phyloP scores from a whole-genome alignment of 30 jellyfish, hydroid and myxozoan genomes.

The Sanderia malayensis region DNA sequence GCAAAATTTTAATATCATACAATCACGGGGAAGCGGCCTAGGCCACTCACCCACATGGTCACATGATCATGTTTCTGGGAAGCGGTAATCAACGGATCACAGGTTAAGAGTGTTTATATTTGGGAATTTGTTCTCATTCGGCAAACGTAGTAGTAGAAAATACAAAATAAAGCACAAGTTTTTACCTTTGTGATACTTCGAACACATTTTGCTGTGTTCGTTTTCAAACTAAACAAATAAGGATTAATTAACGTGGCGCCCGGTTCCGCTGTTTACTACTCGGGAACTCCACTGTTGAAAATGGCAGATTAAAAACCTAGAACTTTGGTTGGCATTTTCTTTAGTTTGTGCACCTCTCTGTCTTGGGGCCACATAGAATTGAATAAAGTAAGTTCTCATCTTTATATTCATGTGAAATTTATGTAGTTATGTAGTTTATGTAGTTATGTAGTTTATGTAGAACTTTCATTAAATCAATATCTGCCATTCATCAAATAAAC shows the following conservation, averaged over 20 bases:
- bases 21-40: not conserved
- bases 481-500: too few species aligned
- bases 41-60: conserved; percentile 6
- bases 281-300: not conserved
- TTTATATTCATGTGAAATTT: not conserved
- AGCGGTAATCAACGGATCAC: conserved; percentile 1
- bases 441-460: too few species aligned
- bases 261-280: conserved; percentile 1
- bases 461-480: too few species aligned
- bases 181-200: too few species aligned
- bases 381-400: conserved; percentile 1
- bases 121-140: too few species aligned
- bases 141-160: too few species aligned
- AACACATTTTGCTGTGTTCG: too few species aligned
- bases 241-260: not conserved
- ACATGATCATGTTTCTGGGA: not conserved
- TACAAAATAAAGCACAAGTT: too few species aligned
- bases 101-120: not conserved
- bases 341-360: not conserved
- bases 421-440: too few species aligned
- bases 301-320: not conserved
- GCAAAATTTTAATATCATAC: not conserved
- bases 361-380: conserved; percentile 2
- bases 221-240: too few species aligned
- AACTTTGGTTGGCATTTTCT: not conserved